Evolutionary conservation across 2,888 invertebrate species (phyloP).

Genomic region (Hydrotaea cyrtoneurina): DNA sequence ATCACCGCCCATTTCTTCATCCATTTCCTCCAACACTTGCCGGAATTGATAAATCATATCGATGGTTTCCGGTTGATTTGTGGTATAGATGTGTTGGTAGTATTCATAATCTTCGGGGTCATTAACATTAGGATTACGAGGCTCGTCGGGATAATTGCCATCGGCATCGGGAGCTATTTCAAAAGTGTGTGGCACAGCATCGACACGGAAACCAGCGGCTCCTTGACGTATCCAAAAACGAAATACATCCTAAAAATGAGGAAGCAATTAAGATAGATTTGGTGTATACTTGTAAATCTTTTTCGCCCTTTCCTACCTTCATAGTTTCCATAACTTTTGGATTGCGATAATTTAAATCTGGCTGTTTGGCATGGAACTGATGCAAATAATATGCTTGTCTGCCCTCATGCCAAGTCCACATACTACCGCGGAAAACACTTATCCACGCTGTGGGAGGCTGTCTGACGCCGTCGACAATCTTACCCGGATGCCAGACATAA

Average conservation of each 20-base stretch:
- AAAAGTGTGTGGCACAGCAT: slow-evolving; percentile 82
- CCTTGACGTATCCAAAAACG: slow-evolving; percentile 90
- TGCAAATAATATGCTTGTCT: slow-evolving; percentile 85
- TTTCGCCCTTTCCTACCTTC: slow-evolving; percentile 78
- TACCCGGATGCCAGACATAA: slow-evolving; percentile 86
- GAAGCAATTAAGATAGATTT: background rate
- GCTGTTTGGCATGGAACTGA: slow-evolving; percentile 84
- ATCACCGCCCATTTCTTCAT: slow-evolving; percentile 74
- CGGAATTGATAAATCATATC: slow-evolving; percentile 83
- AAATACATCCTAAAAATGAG: slow-evolving; percentile 82
- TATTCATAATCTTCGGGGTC: slow-evolving; percentile 82
- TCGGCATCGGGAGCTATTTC: slow-evolving; percentile 73
- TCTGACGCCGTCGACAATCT: slow-evolving; percentile 75
- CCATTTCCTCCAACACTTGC: slow-evolving; percentile 82
- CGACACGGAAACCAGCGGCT: slow-evolving; percentile 89
- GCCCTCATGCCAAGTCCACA: slow-evolving; percentile 84
- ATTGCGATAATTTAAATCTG: slow-evolving; percentile 85
- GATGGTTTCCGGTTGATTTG: slow-evolving; percentile 83
- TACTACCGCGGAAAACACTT: slow-evolving; percentile 82
- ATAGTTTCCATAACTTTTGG: slow-evolving; percentile 81
- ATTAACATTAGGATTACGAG: slow-evolving; percentile 80
- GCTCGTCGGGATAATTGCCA: slow-evolving; percentile 82
- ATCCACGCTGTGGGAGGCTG: slow-evolving; percentile 82
- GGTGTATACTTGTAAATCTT: too few species aligned
- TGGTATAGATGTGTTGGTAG: slow-evolving; percentile 83